Evolutionary conservation across 2,113 vertebrate genomes (phyloP).

Genomic region (Sturnus vulgaris): DNA sequence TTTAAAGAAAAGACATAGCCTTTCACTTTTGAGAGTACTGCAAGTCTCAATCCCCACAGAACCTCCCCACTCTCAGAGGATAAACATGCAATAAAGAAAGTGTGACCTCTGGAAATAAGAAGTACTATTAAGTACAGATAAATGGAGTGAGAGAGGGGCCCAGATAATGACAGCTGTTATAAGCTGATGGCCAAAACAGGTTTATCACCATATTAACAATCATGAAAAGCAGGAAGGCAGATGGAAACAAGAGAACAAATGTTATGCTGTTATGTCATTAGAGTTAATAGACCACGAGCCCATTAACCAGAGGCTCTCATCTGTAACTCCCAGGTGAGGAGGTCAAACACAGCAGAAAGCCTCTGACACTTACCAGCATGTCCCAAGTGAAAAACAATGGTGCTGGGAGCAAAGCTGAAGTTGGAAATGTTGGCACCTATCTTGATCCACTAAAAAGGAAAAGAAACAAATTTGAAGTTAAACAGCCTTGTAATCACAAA

Average conservation of each 20-base stretch:
- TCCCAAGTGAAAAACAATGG: constrained; percentile 91
- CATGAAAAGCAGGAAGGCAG: constrained; percentile 68
- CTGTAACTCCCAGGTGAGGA: constrained; percentile 61
- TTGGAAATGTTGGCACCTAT: constrained; percentile 97
- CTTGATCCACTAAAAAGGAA: constrained; percentile 87
- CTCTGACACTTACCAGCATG: constrained; percentile 86
- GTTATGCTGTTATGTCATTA: constrained; percentile 79
- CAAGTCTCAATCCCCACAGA: constrained; percentile 2
- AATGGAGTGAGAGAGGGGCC: constrained; percentile 55
- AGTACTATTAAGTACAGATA: constrained; percentile 63
- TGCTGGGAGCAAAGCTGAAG: constrained; percentile 95
- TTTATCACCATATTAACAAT: constrained; percentile 69
- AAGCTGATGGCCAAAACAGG: constrained; percentile 67
- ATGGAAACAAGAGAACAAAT: constrained; percentile 66
- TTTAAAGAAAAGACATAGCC: neutral
- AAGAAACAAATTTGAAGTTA: neutral
- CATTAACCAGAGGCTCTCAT: constrained; percentile 61
- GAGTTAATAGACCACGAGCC: constrained; percentile 69
- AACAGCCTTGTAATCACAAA: neutral
- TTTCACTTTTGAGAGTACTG: neutral
- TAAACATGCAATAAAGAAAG: constrained; percentile 51
- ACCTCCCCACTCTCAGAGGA: neutral
- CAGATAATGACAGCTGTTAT: constrained; percentile 61
- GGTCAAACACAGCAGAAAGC: constrained; percentile 65
- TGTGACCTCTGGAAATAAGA: constrained; percentile 63